Conservation (phyloP, 92 coral and sea anemone genomes). For the Hydrozoanthus gracilis region DNA sequence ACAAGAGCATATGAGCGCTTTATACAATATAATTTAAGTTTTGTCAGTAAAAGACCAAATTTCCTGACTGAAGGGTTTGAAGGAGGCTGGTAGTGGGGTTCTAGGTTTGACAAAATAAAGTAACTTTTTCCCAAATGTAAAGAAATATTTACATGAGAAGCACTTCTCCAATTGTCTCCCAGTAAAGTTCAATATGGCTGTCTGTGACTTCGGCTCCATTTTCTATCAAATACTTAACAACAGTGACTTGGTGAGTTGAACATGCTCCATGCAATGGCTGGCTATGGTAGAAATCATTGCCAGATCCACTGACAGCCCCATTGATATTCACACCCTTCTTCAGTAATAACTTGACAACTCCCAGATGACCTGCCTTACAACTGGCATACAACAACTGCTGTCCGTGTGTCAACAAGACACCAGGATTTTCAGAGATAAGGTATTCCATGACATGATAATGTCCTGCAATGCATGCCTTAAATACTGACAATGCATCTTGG, state of each 20-base stretch:
- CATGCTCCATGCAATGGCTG: conserved; percentile 91
- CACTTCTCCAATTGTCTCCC: conserved; percentile 87
- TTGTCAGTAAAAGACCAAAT: too few species aligned
- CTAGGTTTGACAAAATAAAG: too few species aligned
- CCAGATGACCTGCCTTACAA: conserved; percentile 82
- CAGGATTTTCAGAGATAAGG: conserved; percentile 76
- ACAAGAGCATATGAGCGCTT: too few species aligned
- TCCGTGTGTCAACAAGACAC: conserved; percentile 67
- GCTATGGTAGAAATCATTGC: conserved; percentile 32
- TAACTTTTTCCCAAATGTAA: too few species aligned
- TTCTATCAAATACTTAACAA: conserved; percentile 84
- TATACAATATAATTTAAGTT: too few species aligned
- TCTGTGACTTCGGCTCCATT: conserved; percentile 86
- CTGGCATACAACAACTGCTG: conserved; percentile 74
- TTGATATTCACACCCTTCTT: conserved; percentile 81
- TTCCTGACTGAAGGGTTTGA: too few species aligned
- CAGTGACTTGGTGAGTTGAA: conserved; percentile 64
- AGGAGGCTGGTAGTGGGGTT: too few species aligned
- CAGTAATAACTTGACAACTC: conserved; percentile 72
- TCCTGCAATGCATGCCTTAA: conserved; percentile 82
- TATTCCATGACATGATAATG: conserved; percentile 71
- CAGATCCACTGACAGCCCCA: conserved; percentile 26
- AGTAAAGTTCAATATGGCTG: conserved; percentile 71
- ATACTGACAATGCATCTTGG: conserved; percentile 73
- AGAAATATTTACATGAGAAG: conserved; percentile 70